These are phyloP conservation scores for Tinea pellionella DNA, from an alignment of 2,888 invertebrate genomes.

Conservation along the genomic window DNA sequence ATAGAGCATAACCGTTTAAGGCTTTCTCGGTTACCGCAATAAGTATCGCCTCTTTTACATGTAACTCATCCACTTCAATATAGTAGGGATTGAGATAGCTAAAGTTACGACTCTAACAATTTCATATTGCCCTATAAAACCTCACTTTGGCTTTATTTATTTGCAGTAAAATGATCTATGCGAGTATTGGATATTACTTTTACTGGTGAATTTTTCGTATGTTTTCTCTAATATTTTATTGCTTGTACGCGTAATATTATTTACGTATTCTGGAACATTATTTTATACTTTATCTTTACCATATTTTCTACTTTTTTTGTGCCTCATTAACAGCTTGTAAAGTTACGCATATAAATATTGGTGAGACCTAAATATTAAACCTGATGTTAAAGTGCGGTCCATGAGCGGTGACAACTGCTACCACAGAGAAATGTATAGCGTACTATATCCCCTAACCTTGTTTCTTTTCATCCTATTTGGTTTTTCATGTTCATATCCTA, in stretches of 20 bases:
- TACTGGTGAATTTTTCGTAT: conserved; percentile 18
- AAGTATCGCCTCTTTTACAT: conserved; percentile 16
- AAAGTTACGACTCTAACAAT: conserved; percentile 62
- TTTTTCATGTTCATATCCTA: too few species aligned
- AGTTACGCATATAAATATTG: too few species aligned
- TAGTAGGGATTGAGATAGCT: conserved; percentile 53
- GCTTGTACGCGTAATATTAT: background rate
- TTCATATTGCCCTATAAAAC: conserved; percentile 65
- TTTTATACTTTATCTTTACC: conserved; percentile 11
- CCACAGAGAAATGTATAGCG: too few species aligned
- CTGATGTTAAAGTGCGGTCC: too few species aligned
- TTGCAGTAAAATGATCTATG: conserved; percentile 61
- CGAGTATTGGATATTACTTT: conserved; percentile 39
- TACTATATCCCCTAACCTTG: too few species aligned
- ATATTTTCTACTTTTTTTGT: background rate
- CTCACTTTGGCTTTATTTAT: conserved; percentile 64
- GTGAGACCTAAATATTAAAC: too few species aligned
- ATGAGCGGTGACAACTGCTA: too few species aligned
- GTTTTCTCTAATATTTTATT: conserved; percentile 6
- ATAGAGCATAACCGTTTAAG: conserved; percentile 7
- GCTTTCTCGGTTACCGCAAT: conserved; percentile 1
- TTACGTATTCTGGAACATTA: conserved; percentile 6
- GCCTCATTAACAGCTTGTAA: too few species aligned
- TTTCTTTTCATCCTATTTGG: too few species aligned
- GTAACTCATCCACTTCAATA: conserved; percentile 62